Evolutionary conservation across 2,113 vertebrate species (phyloP).

Genomic region (Tupaia chinensis): DNA sequence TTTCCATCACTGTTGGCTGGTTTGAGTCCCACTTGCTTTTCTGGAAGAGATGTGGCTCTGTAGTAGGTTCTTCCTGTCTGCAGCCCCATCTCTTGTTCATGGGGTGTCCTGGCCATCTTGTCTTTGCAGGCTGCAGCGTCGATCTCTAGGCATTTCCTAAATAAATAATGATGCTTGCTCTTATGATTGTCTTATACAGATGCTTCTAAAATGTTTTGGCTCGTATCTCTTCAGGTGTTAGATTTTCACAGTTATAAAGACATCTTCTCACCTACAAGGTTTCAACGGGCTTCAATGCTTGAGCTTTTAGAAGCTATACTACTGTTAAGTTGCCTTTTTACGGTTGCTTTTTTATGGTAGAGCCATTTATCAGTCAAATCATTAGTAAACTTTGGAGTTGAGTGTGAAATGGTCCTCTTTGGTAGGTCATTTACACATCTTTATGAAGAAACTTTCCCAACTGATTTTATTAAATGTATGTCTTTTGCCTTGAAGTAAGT

Average conservation of each 20-base stretch:
- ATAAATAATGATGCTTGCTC: constrained; percentile 10
- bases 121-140: not conserved
- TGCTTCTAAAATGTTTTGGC: constrained; percentile 13
- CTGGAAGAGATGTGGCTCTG: not conserved
- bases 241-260: constrained; percentile 29
- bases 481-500: constrained; percentile 23
- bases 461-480: constrained; percentile 44
- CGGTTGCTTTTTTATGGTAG: not conserved
- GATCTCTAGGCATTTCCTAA: constrained; percentile 8
- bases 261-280: not conserved
- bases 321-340: not conserved
- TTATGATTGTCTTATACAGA: not conserved
- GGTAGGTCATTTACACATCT: not conserved
- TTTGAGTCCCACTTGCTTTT: constrained; percentile 34
- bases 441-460: constrained; percentile 3
- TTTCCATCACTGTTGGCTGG: not conserved
- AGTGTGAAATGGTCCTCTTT: not conserved
- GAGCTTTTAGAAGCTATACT: not conserved
- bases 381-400: constrained; percentile 24
- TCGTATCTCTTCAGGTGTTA: not conserved
- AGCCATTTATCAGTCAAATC: not conserved
- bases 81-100: not conserved
- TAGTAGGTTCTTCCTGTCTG: not conserved
- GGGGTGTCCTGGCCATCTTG: not conserved
- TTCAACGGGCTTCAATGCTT: constrained; percentile 31